These are phyloP conservation scores for Triplophysa rosa DNA, from an alignment of 2,113 vertebrate species.

Conservation along the genomic window DNA sequence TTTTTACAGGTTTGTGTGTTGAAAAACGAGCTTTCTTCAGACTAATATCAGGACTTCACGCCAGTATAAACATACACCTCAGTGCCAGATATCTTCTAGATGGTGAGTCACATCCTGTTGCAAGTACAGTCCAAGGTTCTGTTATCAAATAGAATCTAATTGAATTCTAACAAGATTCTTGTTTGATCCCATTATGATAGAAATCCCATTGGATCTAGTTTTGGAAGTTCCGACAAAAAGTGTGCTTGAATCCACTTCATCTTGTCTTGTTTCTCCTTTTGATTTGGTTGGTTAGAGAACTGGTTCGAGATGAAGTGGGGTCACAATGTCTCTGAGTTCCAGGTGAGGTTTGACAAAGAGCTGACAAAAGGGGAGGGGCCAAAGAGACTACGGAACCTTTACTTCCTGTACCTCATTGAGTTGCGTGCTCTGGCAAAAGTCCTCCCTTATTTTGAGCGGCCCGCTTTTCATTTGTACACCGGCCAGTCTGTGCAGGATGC, in stretches of 20 bases:
- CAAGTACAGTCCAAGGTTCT: not conserved
- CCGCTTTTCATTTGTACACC: constrained; percentile 82
- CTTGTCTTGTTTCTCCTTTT: not conserved
- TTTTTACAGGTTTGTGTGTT: constrained; percentile 82
- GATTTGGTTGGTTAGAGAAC: constrained; percentile 70
- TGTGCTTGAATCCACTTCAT: not conserved
- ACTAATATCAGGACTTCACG: constrained; percentile 88
- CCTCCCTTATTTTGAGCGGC: constrained; percentile 84
- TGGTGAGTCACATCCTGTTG: constrained; percentile 70
- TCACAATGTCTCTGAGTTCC: constrained; percentile 88
- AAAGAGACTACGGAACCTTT: constrained; percentile 87
- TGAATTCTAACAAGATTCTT: not conserved
- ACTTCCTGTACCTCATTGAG: constrained; percentile 93
- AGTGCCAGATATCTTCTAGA: constrained; percentile 87
- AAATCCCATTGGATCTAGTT: too few species aligned
- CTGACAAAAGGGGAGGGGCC: constrained; percentile 87
- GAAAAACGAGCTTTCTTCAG: constrained; percentile 93
- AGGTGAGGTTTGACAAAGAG: constrained; percentile 84
- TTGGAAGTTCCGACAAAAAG: too few species aligned
- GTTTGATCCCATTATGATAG: not conserved
- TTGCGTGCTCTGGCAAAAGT: constrained; percentile 88
- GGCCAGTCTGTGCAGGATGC: constrained; percentile 75
- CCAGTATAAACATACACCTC: constrained; percentile 92
- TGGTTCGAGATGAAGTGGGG: constrained; percentile 90
- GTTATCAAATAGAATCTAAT: not conserved